Evolutionary conservation across 2,797 vertebrate species (phyloP), one percentile per base, ranked within the genome.

Genomic region (Prunella strophiata): DNA sequence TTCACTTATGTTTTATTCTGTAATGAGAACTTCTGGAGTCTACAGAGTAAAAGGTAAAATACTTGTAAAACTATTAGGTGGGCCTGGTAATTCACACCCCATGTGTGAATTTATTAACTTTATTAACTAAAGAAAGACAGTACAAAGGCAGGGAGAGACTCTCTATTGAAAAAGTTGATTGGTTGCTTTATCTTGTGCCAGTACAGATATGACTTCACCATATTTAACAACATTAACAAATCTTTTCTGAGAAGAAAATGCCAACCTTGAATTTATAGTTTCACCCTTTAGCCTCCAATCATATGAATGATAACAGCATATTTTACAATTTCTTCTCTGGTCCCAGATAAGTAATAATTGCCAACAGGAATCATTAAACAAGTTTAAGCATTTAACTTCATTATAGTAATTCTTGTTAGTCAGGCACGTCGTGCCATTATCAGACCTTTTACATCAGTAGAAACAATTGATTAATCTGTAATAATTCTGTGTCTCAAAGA

Each of bases 391-490:
- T 94, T 97, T 96, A 94, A 89, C 95, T 97, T 97, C 82, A 97
- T 97, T 97, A 89, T 66, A 93, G 71, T 71, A 77, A 55, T 86
- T 96, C 74, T 94, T 94, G 48, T 96, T 96, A 94, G 88, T 83
- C 59, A 94, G 66, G 87, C 94, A 93, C 63, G 16, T 95, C 10
- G 29, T 86, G 87, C 94, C 71, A 82, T 95, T 96, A 94, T 86
- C 58, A 91, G 91, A 81, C 65, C 61, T 94, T 97, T 96, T 96
- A 91, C 86, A 94, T 96, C 62, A 91, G 67, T 88, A 94, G 88
- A 97, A 97, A 97, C 92, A 96, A 97, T 96, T 96, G 92, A 97
- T 95, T 86, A 81, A 91, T 94, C 96, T 89, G 96, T 91, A 97
- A 93, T 96, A 96, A 96, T 94, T 94, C 78, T 88, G 76, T 82